Evolutionary conservation across 2,797 vertebrate genomes (phyloP).

Genomic region (Tachyglossus aculeatus): DNA sequence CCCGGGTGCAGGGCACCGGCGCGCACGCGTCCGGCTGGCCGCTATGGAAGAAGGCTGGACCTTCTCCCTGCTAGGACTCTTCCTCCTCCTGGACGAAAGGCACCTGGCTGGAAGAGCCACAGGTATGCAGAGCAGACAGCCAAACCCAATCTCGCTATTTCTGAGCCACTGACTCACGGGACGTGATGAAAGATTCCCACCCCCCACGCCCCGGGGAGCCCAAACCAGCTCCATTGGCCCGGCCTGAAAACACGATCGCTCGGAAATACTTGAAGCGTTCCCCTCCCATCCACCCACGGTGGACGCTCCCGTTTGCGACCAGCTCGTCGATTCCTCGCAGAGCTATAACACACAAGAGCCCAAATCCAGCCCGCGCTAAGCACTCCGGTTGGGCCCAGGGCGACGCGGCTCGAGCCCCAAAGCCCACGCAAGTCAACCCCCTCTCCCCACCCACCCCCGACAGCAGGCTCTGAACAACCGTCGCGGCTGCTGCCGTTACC

Average conservation of each 20-base stretch:
- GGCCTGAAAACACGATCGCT: not conserved
- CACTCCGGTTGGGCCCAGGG: too few relatives aligned
- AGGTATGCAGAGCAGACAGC: not conserved
- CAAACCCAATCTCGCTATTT: not conserved
- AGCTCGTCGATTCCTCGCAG: not conserved
- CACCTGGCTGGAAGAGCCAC: slow-evolving; percentile 5
- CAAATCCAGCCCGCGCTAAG: not conserved
- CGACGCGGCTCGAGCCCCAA: too few relatives aligned
- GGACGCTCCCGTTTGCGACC: too few relatives aligned
- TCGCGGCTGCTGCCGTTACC: too few relatives aligned
- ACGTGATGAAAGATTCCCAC: not conserved
- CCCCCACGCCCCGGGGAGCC: not conserved
- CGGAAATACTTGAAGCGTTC: not conserved
- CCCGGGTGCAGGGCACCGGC: too few relatives aligned
- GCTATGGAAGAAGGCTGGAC: too few relatives aligned
- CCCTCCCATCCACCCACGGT: rapidly evolving
- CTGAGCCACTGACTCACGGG: not conserved
- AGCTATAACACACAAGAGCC: not conserved
- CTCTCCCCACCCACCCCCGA: too few relatives aligned
- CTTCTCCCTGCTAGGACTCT: not conserved
- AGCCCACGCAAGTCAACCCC: too few relatives aligned
- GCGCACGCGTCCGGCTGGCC: too few relatives aligned
- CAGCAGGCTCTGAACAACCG: too few relatives aligned
- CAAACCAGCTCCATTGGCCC: not conserved
- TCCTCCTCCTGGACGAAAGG: not conserved